Evolutionary conservation across 23 tunicate genomes (phyloP), one percentile per base, ranked within the genome.

Genomic region (Ciona savignyi): DNA sequence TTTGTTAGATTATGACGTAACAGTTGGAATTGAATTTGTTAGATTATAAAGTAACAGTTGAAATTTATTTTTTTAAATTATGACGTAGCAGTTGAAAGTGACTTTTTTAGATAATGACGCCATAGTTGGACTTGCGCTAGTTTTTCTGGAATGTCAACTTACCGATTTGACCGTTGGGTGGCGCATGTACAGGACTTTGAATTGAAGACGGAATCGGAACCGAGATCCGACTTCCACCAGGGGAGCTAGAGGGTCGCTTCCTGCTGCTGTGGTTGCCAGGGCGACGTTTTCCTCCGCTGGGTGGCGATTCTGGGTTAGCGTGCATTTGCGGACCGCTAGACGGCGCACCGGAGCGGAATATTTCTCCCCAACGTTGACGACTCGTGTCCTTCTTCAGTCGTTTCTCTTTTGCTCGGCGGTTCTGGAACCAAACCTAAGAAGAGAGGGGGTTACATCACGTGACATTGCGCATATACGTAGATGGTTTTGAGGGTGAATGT

Each of bases 381-480:
- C 78, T 79, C 23, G 70, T 74, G 70, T 89, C 96, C 31, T 83
- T 89, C 32, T 83, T 83, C 31, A 82, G 20, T 22, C 96, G 68
- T 35, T 89, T 89, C 73, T 89, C 96, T 68, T 89, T 89, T 22
- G 96, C 96, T 49, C 96, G 42, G 60, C 88, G 66, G 73, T 89
- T 89, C 74, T 89, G 96, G 66, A 89, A 89, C 96, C 96, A 89
- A 49, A 89, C 96, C 88, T 89, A 61, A 73, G 27, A 35, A 69
- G 6, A 68, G 9, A n/a, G 11, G 23, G 23, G 9, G 23, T 25
- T 65, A 25, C 11, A n/a, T 15, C 23, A n/a, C 23, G 9, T 25
- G 9, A n/a, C n/a, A n/a, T n/a, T n/a, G n/a, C n/a, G n/a, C n/a
- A n/a, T n/a, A n/a, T n/a, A n/a, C n/a, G n/a, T n/a, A n/a, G n/a